Conservation (phyloP, 2,888 invertebrate species). For the Prosapia bicincta region DNA sequence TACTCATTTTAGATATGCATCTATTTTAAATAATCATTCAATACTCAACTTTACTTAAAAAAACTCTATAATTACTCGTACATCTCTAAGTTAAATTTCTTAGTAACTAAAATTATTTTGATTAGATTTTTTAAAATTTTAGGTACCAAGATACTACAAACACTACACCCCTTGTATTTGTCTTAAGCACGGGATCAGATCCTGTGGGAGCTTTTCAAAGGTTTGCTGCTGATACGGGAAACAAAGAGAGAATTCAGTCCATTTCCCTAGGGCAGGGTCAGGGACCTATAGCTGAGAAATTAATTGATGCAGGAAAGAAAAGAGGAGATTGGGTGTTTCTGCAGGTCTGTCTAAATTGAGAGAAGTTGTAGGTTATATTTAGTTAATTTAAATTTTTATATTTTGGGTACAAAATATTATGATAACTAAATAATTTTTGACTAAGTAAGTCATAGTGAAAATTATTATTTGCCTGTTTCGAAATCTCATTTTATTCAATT, state of each 20-base stretch:
- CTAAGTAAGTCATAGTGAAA: too few species aligned
- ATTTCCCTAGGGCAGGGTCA: conserved; percentile 92
- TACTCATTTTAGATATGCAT: too few species aligned
- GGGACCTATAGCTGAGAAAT: conserved; percentile 79
- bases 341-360: conserved; percentile 55
- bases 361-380: background rate
- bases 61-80: too few species aligned
- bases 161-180: conserved; percentile 77
- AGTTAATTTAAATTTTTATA: conserved; percentile 2
- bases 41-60: too few species aligned
- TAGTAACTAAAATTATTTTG: too few species aligned
- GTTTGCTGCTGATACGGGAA: conserved; percentile 74
- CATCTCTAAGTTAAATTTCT: too few species aligned
- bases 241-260: conserved; percentile 64
- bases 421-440: too few species aligned
- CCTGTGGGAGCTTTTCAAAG: conserved; percentile 79
- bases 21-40: too few species aligned
- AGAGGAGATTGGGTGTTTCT: conserved; percentile 87
- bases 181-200: conserved; percentile 85
- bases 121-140: conserved; percentile 3
- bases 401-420: too few species aligned
- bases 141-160: conserved; percentile 70
- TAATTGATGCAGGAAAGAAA: conserved; percentile 66
- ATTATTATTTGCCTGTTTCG: too few species aligned
- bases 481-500: too few species aligned